These are phyloP conservation scores for Agrochola circellaris DNA, from an alignment of 2,888 invertebrate species.

Conservation along the genomic window DNA sequence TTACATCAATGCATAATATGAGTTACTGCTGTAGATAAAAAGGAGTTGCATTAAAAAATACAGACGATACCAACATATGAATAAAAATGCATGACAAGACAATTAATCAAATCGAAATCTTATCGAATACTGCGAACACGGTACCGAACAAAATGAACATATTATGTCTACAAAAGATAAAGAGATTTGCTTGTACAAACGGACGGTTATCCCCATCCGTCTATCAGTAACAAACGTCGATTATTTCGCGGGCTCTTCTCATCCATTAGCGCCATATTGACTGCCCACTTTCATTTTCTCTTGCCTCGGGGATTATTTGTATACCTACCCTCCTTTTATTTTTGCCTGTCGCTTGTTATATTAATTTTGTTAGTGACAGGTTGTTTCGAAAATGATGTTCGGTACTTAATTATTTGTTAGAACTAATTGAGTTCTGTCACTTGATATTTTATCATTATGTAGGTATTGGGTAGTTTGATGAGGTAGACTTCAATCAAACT, in stretches of 20 bases:
- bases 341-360: constrained; percentile 40
- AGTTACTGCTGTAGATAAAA: constrained; percentile 25
- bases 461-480: constrained; percentile 10
- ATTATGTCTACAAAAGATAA: constrained; percentile 48
- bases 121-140: constrained; percentile 15
- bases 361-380: constrained; percentile 55
- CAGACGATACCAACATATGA: neutral
- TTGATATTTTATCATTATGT: constrained; percentile 20
- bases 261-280: constrained; percentile 70
- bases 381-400: constrained; percentile 37
- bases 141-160: constrained; percentile 45
- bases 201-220: constrained; percentile 52
- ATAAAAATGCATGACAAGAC: constrained; percentile 30
- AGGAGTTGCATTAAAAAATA: constrained; percentile 6
- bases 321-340: constrained; percentile 51
- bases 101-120: constrained; percentile 40
- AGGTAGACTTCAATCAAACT: neutral
- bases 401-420: constrained; percentile 48
- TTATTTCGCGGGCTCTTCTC: constrained; percentile 66
- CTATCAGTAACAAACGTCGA: constrained; percentile 63
- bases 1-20: constrained; percentile 20
- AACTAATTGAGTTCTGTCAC: constrained; percentile 38
- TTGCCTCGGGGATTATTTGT: constrained; percentile 56
- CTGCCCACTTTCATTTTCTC: constrained; percentile 61
- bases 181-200: constrained; percentile 52